These are phyloP conservation scores for Cisticola juncidis DNA, from an alignment of 2,113 vertebrate genomes.

Conservation along the genomic window DNA sequence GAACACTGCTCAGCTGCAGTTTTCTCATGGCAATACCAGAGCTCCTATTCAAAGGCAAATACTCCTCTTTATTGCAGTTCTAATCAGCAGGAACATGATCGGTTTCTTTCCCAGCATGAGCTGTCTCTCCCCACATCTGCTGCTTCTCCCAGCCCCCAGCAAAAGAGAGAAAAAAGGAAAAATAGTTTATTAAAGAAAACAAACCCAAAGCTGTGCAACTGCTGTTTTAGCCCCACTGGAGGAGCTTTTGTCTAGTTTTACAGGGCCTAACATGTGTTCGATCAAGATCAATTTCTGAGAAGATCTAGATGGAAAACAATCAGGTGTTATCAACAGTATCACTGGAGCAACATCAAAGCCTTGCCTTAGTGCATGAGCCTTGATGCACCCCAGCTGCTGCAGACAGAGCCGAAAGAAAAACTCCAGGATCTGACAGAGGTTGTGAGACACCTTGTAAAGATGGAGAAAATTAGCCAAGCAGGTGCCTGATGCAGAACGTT, in stretches of 20 bases:
- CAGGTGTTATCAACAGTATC: slow-evolving; percentile 42
- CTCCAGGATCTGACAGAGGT: background rate
- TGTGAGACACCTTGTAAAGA: slow-evolving; percentile 40
- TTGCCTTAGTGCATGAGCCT: background rate
- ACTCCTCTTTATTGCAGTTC: background rate
- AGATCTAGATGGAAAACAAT: slow-evolving; percentile 51
- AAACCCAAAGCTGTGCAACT: slow-evolving; percentile 30
- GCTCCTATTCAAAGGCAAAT: background rate
- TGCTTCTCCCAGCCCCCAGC: background rate
- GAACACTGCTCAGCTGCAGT: background rate
- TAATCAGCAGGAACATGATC: background rate
- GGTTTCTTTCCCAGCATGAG: background rate
- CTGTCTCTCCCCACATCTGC: slow-evolving; percentile 1
- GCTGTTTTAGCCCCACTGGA: slow-evolving; percentile 11
- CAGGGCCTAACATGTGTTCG: slow-evolving; percentile 10
- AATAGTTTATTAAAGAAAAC: slow-evolving; percentile 40
- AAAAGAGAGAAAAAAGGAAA: background rate
- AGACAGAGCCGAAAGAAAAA: background rate
- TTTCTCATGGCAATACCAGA: background rate
- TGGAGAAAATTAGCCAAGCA: slow-evolving; percentile 14
- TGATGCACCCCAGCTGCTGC: slow-evolving; percentile 29
- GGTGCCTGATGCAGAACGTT: background rate
- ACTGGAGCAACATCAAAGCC: slow-evolving; percentile 43
- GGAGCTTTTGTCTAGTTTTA: slow-evolving; percentile 34
- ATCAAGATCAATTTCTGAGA: slow-evolving; percentile 54